These are phyloP conservation scores for Loriculus beryllinus DNA, from an alignment of 2,797 vertebrate species.

Conservation along the genomic window DNA sequence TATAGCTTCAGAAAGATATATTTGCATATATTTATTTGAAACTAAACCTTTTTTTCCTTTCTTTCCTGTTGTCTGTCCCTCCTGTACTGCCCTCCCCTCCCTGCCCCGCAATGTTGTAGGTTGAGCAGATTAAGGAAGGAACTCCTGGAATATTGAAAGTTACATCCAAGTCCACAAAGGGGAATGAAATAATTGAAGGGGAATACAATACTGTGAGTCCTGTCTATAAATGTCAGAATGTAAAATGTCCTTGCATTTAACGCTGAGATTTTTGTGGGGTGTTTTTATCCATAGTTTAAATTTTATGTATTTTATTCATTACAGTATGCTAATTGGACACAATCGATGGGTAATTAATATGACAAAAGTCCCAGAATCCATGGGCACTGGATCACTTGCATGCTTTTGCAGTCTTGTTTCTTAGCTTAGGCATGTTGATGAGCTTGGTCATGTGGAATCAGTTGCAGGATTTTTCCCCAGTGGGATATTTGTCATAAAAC, in stretches of 20 bases:
- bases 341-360: neutral
- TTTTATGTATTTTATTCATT: neutral
- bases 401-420: neutral
- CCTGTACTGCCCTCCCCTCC: fast-evolving
- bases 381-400: neutral
- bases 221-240: neutral
- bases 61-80: neutral
- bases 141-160: constrained; percentile 74
- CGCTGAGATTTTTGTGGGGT: neutral
- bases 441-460: neutral
- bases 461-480: neutral
- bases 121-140: constrained; percentile 77
- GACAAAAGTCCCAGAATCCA: neutral
- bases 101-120: constrained; percentile 47
- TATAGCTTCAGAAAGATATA: neutral
- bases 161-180: constrained; percentile 63
- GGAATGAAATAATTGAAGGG: constrained; percentile 61
- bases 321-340: neutral
- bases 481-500: neutral
- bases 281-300: neutral
- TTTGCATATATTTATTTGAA: neutral
- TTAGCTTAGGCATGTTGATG: neutral
- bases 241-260: neutral
- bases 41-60: neutral
- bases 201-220: constrained; percentile 82